These are phyloP conservation scores for Pseudotriccus pelzelni DNA, from an alignment of 2,797 vertebrate species.

Conservation along the genomic window DNA sequence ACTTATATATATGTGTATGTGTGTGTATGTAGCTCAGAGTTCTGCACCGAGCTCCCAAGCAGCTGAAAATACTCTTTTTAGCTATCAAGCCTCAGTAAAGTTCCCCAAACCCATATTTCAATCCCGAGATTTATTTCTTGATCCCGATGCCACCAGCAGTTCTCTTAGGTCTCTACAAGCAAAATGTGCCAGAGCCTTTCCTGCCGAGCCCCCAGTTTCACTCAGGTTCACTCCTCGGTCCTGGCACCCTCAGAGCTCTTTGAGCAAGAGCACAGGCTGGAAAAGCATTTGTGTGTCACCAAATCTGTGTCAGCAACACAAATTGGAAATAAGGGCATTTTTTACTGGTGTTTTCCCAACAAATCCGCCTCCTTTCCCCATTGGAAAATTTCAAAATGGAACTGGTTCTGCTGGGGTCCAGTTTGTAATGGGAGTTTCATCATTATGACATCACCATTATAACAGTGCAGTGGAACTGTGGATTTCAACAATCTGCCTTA, in stretches of 20 bases:
- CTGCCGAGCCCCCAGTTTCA: neutral
- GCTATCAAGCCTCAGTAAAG: neutral
- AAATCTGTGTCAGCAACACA: neutral
- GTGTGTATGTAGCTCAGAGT: neutral
- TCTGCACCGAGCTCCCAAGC: neutral
- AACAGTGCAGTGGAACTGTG: neutral
- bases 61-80: neutral
- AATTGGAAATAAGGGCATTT: neutral
- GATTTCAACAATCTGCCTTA: neutral
- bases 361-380: neutral
- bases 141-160: neutral
- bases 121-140: neutral
- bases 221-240: fast-evolving
- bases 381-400: neutral
- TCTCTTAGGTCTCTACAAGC: neutral
- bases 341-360: neutral
- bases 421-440: neutral
- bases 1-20: neutral
- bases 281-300: neutral
- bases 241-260: neutral
- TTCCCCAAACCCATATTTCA: neutral
- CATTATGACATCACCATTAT: neutral
- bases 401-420: neutral
- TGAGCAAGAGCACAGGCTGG: neutral
- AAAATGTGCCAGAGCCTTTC: neutral